Conservation (phyloP, 2,888 invertebrate species). For the Nezara viridula region DNA sequence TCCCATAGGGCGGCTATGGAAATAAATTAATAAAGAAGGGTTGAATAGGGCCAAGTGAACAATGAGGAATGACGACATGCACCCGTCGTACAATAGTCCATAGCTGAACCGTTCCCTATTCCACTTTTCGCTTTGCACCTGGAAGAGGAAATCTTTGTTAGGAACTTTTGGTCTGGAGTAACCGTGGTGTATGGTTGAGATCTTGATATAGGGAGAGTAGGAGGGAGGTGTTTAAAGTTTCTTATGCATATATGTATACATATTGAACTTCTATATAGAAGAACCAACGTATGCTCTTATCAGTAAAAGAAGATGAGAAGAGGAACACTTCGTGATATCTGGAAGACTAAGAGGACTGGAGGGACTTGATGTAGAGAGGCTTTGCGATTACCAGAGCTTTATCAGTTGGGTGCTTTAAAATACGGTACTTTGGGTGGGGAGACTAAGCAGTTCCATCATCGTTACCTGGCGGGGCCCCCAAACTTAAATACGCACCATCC, state of each 20-base stretch:
- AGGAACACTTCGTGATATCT: neutral
- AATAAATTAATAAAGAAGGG: slow-evolving; percentile 14
- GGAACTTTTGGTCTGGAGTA: neutral
- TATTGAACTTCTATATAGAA: neutral
- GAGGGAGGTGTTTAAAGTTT: too few relatives aligned
- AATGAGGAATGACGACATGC: neutral
- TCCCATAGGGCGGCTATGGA: neutral
- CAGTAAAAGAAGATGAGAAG: neutral
- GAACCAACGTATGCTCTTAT: neutral
- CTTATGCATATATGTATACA: too few relatives aligned
- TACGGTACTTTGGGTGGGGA: neutral
- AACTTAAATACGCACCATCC: neutral
- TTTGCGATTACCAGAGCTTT: neutral
- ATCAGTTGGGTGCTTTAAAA: neutral
- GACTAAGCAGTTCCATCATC: neutral
- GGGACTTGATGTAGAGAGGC: neutral
- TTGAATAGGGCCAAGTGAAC: neutral
- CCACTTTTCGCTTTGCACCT: neutral
- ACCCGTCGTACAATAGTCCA: neutral
- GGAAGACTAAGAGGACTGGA: neutral
- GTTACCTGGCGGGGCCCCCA: neutral
- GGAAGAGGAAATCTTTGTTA: neutral
- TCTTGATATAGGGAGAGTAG: neutral
- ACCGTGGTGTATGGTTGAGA: neutral
- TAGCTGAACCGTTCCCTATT: neutral